These are phyloP conservation scores for Lampris incognitus DNA, from an alignment of 2,113 vertebrate species.

Conservation along the genomic window DNA sequence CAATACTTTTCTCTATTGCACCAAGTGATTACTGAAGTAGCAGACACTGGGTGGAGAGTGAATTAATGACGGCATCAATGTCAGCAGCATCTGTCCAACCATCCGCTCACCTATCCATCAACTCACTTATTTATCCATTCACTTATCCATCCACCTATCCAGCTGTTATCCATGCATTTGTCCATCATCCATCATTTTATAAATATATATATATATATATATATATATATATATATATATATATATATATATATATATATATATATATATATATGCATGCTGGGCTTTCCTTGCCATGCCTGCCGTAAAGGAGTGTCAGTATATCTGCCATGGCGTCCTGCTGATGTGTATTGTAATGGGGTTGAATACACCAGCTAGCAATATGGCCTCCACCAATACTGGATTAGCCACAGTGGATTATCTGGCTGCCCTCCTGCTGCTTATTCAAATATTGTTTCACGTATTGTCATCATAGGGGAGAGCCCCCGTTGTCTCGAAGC, in stretches of 20 bases:
- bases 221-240: too few relatives aligned
- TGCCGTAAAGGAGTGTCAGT: constrained; percentile 74
- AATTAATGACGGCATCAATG: background rate
- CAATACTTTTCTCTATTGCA: background rate
- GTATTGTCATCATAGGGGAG: constrained; percentile 80
- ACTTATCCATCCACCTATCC: constrained; percentile 65
- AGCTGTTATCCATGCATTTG: background rate
- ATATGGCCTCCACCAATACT: constrained; percentile 82
- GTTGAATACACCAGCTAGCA: constrained; percentile 79
- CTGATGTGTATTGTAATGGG: constrained; percentile 81
- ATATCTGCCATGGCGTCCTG: constrained; percentile 80
- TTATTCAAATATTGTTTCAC: constrained; percentile 85
- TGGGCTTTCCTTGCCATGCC: constrained; percentile 73
- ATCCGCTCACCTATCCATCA: constrained; percentile 18
- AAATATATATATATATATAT: too few relatives aligned
- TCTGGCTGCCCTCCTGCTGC: constrained; percentile 80
- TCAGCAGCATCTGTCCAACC: constrained; percentile 3
- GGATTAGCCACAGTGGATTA: constrained; percentile 85
- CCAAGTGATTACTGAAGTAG: background rate
- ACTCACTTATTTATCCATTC: constrained; percentile 30
- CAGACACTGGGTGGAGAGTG: background rate
- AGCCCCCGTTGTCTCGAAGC: constrained; percentile 56
- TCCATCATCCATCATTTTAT: too few relatives aligned
- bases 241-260: too few relatives aligned
- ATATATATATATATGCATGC: constrained; percentile 16